phyloP scores from a whole-genome alignment of 2,113 vertebrate genomes.

The Megaceryle torquata region DNA sequence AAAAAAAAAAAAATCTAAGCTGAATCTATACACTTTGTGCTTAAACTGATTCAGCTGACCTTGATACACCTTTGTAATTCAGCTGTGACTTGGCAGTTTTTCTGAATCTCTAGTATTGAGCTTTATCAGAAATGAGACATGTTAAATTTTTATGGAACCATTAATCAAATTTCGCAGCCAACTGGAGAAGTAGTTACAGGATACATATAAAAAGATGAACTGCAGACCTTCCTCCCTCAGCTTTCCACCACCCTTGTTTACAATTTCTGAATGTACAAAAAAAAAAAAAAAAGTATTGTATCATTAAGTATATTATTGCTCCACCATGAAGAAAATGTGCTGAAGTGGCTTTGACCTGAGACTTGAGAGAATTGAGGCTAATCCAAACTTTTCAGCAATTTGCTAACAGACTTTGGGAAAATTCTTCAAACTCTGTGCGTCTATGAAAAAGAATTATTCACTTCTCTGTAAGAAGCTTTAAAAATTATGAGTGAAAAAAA shows the following conservation, averaged over 20 bases:
- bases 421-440: background rate
- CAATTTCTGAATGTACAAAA: background rate
- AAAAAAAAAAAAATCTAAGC: background rate
- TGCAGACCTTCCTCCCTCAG: background rate
- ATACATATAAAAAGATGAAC: background rate
- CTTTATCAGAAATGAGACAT: background rate
- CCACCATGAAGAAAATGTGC: constrained; percentile 27
- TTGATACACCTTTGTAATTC: background rate
- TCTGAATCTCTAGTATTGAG: background rate
- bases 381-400: constrained; percentile 26
- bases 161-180: background rate
- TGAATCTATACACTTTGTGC: background rate
- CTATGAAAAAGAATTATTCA: background rate
- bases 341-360: constrained; percentile 22
- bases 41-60: background rate
- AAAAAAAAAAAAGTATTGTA: background rate
- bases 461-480: background rate
- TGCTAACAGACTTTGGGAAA: constrained; percentile 4
- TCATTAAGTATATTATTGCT: constrained; percentile 1
- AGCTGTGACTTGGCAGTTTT: background rate
- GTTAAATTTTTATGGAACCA: background rate
- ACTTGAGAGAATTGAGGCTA: constrained; percentile 13
- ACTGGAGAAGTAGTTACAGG: background rate
- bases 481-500: background rate
- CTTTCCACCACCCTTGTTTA: background rate